Base-by-base conservation (phyloP, 1,140 invertebrate species). In the Frieseomelitta varia region DNA sequence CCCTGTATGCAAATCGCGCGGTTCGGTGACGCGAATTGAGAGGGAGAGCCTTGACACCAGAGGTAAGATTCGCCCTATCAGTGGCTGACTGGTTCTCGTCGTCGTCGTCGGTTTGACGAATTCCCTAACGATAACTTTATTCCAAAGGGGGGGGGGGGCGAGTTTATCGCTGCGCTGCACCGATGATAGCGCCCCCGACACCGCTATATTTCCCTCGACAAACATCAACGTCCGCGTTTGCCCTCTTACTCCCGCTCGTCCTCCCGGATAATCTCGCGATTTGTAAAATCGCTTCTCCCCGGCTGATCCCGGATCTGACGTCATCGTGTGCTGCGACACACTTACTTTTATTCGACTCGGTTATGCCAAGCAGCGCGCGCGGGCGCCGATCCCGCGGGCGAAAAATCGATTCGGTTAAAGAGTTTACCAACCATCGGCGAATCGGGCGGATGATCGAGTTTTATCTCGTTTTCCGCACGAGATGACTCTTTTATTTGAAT, bases 101-200 rank as follows among this genome's bases (percentile, higher is more conserved):
- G 39, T 47, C 39, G 39, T 47, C 39, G 91, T 92, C 90, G 87
- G 77, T 91, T 47, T 88, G 90, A 91, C 90, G 88, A 91, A 91
- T 91, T 91, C 87, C 69, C 86, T 80, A 89, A 91, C 90, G 87
- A 88, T 91, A 91, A 92, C 88, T 92, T 91, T 91, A 90, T 91
- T 90, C 89, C n/a, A 6, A 6, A 39, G 39, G 3, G 39, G 39
- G 39, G 39, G 0, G 39, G 6, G 6, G 71, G n/a, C 56, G 90
- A 90, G 84, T 90, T 90, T 47, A 6, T 47, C 39, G 39, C 19
- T 61, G 85, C 83, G 56, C 83, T 80, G n/a, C n/a, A 27, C n/a
- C 15, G n/a, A 15, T n/a, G 12, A 4, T n/a, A n/a, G 15, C n/a
- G n/a, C 12, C n/a, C n/a, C n/a, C n/a, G 15, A 77, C 76, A 71